Base-by-base conservation (phyloP, 1,140 invertebrate species). In the Acromyrmex heyeri region DNA sequence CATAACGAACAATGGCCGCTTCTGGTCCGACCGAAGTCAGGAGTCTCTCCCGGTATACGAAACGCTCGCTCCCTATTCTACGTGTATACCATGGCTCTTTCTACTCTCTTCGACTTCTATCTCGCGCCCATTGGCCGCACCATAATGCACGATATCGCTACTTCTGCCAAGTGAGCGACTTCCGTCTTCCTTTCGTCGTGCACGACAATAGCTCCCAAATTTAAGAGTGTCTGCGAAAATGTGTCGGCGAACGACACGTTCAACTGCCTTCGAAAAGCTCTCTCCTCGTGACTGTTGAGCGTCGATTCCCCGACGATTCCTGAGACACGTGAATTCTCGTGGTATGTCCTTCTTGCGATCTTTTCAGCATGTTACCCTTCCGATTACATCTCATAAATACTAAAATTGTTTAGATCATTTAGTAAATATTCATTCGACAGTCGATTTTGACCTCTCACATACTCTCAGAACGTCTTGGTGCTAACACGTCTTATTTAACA, bases 111-210 rank as follows among this genome's bases (percentile, higher is more conserved):
- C 76, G 30, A 85, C 78, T 86, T 91, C 73, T 86, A 69, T 79
- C 83, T 65, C 85, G 61, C 65, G 30, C 59, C 53, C 73, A 85
- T 34, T 62, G 64, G 76, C 57, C 30, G 4, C 50, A 77, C 86
- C 89, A 92, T 93, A 91, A 93, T 92, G 91, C 92, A 90, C 65
- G 91, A 73, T 94, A 94, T 94, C 94, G 94, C 93, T 93, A 92
- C 93, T 94, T 95, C 91, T 93, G 92, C 93, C 93, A 93, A 94
- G 93, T 93, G 94, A 94, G 91, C 92, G 92, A 94, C 92, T 95
- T 95, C 93, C 93, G 93, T 87, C 91, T 92, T 92, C 92, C 91
- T 92, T 93, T 92, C 87, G 92, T 87, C 87, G 85, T 89, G 78
- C 83, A 79, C 86, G 86, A 95, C 94, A 95, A 95, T 95, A 92